These are phyloP conservation scores for Gallinago stenura DNA, from an alignment of 2,797 vertebrate genomes.

Conservation along the genomic window DNA sequence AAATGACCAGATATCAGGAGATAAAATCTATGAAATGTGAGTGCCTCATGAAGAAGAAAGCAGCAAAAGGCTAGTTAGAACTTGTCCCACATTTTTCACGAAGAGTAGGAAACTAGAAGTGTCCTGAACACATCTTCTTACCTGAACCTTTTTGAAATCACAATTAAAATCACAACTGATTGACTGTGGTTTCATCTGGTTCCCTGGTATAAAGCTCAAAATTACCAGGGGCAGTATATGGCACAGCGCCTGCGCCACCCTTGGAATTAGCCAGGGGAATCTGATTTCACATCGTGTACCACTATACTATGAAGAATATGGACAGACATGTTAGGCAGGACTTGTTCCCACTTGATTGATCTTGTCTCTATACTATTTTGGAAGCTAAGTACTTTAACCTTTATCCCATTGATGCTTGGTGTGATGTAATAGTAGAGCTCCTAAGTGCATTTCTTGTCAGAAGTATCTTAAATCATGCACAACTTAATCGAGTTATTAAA, in stretches of 20 bases:
- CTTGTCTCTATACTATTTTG: conserved; percentile 40
- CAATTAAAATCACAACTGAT: neutral
- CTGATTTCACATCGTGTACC: neutral
- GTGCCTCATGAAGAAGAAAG: neutral
- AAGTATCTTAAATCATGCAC: conserved; percentile 33
- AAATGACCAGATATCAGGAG: neutral
- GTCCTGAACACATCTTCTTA: neutral
- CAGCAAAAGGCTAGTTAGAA: neutral
- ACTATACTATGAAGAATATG: neutral
- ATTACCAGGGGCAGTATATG: neutral
- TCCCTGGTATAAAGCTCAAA: neutral
- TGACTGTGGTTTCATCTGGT: neutral
- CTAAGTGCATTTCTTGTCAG: conserved; percentile 65
- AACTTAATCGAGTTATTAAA: neutral
- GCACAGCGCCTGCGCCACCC: neutral
- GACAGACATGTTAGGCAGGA: neutral
- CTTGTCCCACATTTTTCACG: neutral
- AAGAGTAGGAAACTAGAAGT: neutral
- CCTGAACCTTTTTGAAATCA: neutral
- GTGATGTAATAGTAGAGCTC: conserved; percentile 22
- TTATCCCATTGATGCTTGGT: conserved; percentile 33
- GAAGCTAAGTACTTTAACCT: conserved; percentile 53
- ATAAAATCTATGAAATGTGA: neutral
- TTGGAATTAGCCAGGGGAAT: neutral
- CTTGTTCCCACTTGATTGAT: conserved; percentile 41